A percentile compares a stretch with the other conserved stretches of the same genome.
phyloP scores from a whole-genome alignment of 2,113 vertebrate species.

The Sarotherodon lohbergeri region DNA sequence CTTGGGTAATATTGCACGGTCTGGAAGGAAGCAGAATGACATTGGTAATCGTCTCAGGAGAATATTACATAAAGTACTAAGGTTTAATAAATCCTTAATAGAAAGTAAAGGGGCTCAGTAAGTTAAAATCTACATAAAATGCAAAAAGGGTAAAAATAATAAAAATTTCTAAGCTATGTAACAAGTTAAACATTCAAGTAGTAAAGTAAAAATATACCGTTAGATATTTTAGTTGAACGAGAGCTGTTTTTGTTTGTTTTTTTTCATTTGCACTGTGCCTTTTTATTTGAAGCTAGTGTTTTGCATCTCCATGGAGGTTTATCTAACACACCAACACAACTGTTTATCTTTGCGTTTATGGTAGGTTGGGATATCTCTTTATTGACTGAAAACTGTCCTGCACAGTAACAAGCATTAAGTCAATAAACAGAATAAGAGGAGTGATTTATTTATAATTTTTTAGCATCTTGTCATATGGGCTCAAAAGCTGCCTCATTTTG shows the following conservation, averaged over 20 bases:
- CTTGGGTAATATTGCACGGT: too few relatives aligned
- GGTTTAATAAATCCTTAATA: not conserved
- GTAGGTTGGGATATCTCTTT: not conserved
- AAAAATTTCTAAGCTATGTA: not conserved
- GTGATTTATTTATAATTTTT: not conserved
- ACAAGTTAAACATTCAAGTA: not conserved
- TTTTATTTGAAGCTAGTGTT: not conserved
- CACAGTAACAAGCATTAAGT: not conserved
- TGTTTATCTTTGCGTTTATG: not conserved
- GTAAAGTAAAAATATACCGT: not conserved
- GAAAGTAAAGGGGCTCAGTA: not conserved
- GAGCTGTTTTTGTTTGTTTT: not conserved
- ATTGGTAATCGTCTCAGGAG: too few relatives aligned
- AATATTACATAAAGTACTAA: not conserved
- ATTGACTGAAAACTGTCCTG: not conserved
- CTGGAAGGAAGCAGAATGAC: too few relatives aligned
- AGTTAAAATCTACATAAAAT: not conserved
- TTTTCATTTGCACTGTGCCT: not conserved
- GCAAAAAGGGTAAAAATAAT: not conserved
- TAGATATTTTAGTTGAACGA: rapidly evolving
- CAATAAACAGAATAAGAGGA: not conserved
- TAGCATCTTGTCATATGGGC: not conserved
- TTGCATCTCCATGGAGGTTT: not conserved
- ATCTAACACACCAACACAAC: not conserved
- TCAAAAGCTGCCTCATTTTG: not conserved